phyloP scores from a whole-genome alignment of 2,888 invertebrate genomes.

The Arctia plantaginis region DNA sequence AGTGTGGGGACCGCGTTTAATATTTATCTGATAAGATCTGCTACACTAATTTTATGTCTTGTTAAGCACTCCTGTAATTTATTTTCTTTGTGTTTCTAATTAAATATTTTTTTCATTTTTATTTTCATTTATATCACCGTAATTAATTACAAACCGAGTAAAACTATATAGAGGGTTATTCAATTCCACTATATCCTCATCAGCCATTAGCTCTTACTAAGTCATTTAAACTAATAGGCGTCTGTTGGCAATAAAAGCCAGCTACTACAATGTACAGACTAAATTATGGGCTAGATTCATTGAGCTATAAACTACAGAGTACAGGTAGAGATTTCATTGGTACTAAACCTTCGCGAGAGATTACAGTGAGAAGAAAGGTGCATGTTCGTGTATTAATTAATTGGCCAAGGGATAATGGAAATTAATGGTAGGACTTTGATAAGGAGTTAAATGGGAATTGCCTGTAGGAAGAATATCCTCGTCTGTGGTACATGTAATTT shows the following conservation, averaged over 20 bases:
- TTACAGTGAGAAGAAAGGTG: conserved; percentile 12
- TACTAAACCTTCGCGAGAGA: conserved; percentile 21
- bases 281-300: conserved; percentile 47
- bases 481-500: no score
- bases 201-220: conserved; percentile 15
- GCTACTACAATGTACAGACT: conserved; percentile 28
- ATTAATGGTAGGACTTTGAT: neutral
- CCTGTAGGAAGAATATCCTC: no score
- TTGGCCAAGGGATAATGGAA: neutral
- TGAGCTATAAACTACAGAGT: conserved; percentile 32
- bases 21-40: no score
- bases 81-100: no score
- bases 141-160: neutral
- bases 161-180: neutral
- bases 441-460: neutral
- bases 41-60: no score
- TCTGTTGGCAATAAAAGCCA: conserved; percentile 15
- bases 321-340: conserved; percentile 21
- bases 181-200: neutral
- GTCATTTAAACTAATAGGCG: conserved; percentile 14
- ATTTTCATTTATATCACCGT: neutral
- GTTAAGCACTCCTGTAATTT: no score
- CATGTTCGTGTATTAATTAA: conserved; percentile 21
- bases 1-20: no score
- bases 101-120: no score